These are phyloP conservation scores for Drosophila eohydei DNA, from an alignment of 2,888 invertebrate species.

Conservation along the genomic window DNA sequence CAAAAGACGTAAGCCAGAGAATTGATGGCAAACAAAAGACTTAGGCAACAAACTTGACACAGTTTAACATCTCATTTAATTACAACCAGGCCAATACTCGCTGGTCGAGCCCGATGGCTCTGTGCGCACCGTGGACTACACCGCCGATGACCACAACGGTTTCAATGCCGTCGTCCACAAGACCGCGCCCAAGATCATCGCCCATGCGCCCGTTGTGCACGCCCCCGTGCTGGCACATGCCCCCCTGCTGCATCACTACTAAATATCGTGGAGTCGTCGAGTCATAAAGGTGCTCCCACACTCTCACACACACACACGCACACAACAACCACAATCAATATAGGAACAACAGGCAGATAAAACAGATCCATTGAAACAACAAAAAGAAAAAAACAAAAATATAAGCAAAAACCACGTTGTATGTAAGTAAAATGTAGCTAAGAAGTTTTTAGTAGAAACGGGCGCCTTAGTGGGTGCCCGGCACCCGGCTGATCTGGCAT, in stretches of 20 bases:
- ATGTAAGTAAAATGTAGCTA: conserved; percentile 75
- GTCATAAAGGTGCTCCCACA: conserved; percentile 72
- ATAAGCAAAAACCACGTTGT: conserved; percentile 35
- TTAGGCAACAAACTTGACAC: conserved; percentile 6
- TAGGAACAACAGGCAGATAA: conserved; percentile 69
- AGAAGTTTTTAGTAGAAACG: conserved; percentile 73
- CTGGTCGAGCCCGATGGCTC: conserved; percentile 86
- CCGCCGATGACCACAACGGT: conserved; percentile 89
- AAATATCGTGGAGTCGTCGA: conserved; percentile 59
- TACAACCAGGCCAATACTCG: conserved; percentile 86
- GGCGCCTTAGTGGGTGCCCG: conserved; percentile 74
- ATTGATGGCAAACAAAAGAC: conserved; percentile 27
- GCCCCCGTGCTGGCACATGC: conserved; percentile 85
- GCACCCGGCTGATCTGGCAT: conserved; percentile 78
- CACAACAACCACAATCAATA: conserved; percentile 43
- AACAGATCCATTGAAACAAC: conserved; percentile 58
- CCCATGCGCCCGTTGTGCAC: conserved; percentile 81
- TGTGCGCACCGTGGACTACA: conserved; percentile 87
- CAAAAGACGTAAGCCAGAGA: conserved; percentile 55
- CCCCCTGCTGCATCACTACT: conserved; percentile 84
- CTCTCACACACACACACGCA: conserved; percentile 40
- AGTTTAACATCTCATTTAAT: neutral
- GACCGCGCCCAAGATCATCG: conserved; percentile 86
- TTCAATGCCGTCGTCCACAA: conserved; percentile 90
- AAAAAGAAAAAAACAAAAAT: conserved; percentile 21